Evolutionary conservation across 1,140 invertebrate species (phyloP).

Genomic region (Adelges cooleyi): DNA sequence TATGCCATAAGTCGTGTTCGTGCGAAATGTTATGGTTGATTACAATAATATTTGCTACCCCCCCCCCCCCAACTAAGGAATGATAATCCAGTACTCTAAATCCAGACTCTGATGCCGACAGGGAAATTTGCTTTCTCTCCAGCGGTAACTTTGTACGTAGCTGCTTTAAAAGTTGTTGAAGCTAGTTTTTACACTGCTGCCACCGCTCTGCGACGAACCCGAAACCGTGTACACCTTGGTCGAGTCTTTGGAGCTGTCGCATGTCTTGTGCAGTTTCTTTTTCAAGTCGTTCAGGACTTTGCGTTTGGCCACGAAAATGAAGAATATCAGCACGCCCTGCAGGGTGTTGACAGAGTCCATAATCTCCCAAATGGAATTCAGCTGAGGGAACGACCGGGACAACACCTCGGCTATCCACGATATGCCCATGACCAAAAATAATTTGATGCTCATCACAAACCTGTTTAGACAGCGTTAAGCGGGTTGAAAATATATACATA

Average conservation of each 20-base stretch:
- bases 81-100: no score
- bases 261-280: not conserved
- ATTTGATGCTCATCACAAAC: slow-evolving; percentile 54
- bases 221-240: slow-evolving; percentile 9
- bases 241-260: slow-evolving; percentile 3
- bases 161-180: no score
- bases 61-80: no score
- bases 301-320: slow-evolving; percentile 57
- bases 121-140: no score
- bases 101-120: no score
- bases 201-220: not conserved
- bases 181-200: not conserved
- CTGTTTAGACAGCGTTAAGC: no score
- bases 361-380: slow-evolving; percentile 38
- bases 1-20: no score
- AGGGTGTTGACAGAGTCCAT: slow-evolving; percentile 48
- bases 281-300: slow-evolving; percentile 21
- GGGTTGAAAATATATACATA: slow-evolving; percentile 30
- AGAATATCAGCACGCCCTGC: slow-evolving; percentile 52
- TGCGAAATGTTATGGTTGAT: no score
- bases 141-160: no score
- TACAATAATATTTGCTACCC: no score
- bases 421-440: slow-evolving; percentile 64
- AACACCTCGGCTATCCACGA: slow-evolving; percentile 55
- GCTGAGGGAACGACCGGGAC: slow-evolving; percentile 42